Evolutionary conservation across 2,113 vertebrate species (phyloP).

Genomic region (Misgurnus anguillicaudatus): DNA sequence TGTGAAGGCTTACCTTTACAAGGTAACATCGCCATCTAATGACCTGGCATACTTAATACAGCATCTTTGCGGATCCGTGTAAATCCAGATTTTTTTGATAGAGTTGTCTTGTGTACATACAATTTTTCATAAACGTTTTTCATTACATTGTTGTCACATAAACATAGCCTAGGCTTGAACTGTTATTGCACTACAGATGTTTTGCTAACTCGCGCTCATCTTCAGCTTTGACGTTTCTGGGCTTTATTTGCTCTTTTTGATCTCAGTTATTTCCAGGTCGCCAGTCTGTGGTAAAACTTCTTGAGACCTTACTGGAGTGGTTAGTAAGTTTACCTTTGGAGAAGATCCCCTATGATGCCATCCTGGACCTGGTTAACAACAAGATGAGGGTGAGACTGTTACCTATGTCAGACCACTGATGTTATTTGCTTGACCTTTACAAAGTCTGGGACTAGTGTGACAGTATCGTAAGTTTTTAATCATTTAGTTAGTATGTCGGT

Average conservation of each 20-base stretch:
- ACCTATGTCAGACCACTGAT: neutral
- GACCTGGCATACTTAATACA: no score
- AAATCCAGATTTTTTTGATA: no score
- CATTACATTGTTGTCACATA: no score
- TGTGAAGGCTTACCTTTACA: no score
- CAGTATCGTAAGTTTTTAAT: no score
- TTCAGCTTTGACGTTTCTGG: neutral
- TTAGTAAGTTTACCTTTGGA: constrained; percentile 88
- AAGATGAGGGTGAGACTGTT: constrained; percentile 86
- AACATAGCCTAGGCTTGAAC: neutral
- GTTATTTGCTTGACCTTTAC: neutral
- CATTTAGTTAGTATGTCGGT: no score
- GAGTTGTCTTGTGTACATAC: no score
- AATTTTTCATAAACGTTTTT: no score
- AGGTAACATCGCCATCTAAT: no score
- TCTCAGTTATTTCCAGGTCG: constrained; percentile 88
- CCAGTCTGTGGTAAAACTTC: constrained; percentile 82
- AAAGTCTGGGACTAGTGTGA: no score
- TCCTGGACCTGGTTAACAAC: constrained; percentile 95
- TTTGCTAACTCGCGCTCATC: neutral
- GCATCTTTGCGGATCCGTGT: no score
- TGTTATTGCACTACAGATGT: neutral
- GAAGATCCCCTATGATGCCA: constrained; percentile 87
- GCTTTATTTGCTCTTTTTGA: constrained; percentile 13
- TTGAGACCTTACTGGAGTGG: constrained; percentile 94